Evolutionary conservation across 2,888 invertebrate genomes (phyloP).

Genomic region (Pasiphila rectangulata): DNA sequence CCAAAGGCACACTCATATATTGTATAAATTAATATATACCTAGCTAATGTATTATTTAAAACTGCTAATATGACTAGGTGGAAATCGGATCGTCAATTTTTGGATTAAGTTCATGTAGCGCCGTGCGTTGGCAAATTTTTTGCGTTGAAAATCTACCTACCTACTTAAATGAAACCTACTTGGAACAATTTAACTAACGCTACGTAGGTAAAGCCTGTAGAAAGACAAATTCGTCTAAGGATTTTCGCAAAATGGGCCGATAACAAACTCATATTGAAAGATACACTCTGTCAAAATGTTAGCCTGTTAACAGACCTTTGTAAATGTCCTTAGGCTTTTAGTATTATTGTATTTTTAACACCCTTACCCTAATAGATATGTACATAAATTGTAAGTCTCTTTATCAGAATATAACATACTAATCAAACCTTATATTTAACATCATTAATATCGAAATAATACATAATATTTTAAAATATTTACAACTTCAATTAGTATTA

Average conservation of each 20-base stretch:
- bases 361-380: conserved; percentile 77
- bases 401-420: conserved; percentile 68
- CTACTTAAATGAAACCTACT: conserved; percentile 9
- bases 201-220: not conserved
- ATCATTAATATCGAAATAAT: conserved; percentile 70
- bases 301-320: not conserved
- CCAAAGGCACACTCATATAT: conserved; percentile 59
- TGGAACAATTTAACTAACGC: conserved; percentile 10
- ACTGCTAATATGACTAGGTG: conserved; percentile 76
- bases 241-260: conserved; percentile 3
- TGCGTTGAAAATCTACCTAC: conserved; percentile 2
- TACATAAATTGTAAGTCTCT: conserved; percentile 77
- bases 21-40: conserved; percentile 61
- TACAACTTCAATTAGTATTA: conserved; percentile 68
- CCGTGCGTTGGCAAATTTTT: not conserved
- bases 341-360: conserved; percentile 46
- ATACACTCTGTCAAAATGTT: not conserved
- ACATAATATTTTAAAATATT: conserved; percentile 75
- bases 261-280: not conserved
- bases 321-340: not conserved
- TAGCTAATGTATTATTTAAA: conserved; percentile 58
- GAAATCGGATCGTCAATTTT: conserved; percentile 47
- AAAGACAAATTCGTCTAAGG: not conserved
- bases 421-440: conserved; percentile 72
- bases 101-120: conserved; percentile 2